Evolutionary conservation across 2,113 vertebrate genomes (phyloP), one percentile per base, ranked within the genome.

Genomic region (Embiotoca jacksoni): DNA sequence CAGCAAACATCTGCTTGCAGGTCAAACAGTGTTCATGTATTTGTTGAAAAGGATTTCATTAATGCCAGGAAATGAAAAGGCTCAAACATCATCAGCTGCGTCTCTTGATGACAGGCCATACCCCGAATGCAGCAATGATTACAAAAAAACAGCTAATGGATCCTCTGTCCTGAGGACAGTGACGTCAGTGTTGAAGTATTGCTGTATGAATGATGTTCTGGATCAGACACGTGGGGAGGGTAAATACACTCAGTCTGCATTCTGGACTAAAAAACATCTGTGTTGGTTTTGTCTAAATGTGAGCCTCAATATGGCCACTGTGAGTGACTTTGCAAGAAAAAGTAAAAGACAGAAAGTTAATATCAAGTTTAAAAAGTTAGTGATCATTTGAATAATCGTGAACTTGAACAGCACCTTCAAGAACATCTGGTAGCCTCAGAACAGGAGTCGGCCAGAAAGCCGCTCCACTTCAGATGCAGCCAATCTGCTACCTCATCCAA

Each of bases 1-100:
- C 46, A 75, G 39, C 44, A 76, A 85, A 82, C 85, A 88, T 88
- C 89, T 83, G 39, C 49, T 69, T 32, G 6, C 10, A 13, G 47
- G 35, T 52, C 6, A 50, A 31, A 11, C n/a, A 7, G 32, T 56
- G 15, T 54, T 58, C 52, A 59, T 50, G 72, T 44, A 53, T 75
- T 79, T 69, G 73, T 60, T 71, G 54, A 54, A 53, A 75, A 64
- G 66, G 33, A 76, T 61, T 35, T 36, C 0, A 0, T 30, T 68
- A 55, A 72, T 49, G 52, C 1, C 75, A 77, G 81, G 80, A 89
- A 89, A 78, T 83, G 6, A 77, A 53, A 57, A 53, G 59, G 7
- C 30, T 39, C 6, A 70, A 31, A 67, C 6, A 73, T 74, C 58
- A 65, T 74, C 58, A 65, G 13, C 57, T 55, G 52, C 5, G 3